These are phyloP conservation scores for Odontothrips loti DNA, from an alignment of 2,888 invertebrate species.

Conservation along the genomic window DNA sequence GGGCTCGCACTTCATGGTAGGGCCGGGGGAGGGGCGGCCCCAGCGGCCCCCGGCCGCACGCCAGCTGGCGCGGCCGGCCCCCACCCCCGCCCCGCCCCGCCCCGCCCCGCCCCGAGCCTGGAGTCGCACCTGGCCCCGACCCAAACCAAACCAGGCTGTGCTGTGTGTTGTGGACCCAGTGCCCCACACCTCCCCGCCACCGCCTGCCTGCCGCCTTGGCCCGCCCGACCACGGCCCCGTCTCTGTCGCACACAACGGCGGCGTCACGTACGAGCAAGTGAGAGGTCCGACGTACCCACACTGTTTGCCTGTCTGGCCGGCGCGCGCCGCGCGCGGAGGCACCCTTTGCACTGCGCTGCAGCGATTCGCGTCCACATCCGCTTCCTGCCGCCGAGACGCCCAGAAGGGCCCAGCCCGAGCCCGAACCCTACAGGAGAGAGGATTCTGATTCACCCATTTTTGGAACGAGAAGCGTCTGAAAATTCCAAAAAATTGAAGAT, in stretches of 20 bases:
- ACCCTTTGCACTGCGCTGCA: neutral
- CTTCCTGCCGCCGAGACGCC: neutral
- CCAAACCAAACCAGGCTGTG: neutral
- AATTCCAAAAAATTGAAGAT: neutral
- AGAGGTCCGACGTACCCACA: neutral
- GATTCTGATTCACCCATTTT: neutral
- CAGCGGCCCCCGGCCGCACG: neutral
- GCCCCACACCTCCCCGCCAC: neutral
- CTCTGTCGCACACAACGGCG: neutral
- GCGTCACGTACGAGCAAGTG: neutral
- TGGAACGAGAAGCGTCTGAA: neutral
- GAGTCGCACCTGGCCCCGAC: neutral
- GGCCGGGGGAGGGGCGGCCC: neutral
- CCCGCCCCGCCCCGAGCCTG: neutral
- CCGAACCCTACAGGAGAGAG: neutral
- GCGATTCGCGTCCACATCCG: slow-evolving; percentile 2
- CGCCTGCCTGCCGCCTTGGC: too few relatives aligned
- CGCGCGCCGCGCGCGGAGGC: neutral
- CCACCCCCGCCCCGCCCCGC: neutral
- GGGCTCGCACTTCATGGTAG: neutral
- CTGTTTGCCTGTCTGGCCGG: neutral
- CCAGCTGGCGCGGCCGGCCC: neutral
- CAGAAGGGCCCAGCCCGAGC: neutral
- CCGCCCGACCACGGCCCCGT: neutral
- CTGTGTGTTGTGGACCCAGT: neutral